A percentile compares a stretch with the other conserved stretches of the same genome.
Conservation (phyloP, 2,113 vertebrate genomes). For the Grammomys dolichurus region DNA sequence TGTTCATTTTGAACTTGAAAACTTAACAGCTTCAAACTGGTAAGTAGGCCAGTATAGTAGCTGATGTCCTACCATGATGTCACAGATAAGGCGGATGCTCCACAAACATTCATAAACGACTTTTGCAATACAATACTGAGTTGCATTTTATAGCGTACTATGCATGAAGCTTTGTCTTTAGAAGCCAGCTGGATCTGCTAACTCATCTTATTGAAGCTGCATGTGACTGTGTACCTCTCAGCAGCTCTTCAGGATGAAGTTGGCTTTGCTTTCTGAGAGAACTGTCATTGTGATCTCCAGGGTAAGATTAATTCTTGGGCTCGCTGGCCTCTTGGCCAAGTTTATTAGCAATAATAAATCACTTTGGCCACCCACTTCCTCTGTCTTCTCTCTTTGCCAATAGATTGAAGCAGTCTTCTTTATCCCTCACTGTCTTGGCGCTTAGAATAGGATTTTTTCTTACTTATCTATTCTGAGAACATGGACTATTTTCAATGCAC, state of each 20-base stretch:
- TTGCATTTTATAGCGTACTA: not conserved
- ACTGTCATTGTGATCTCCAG: constrained; percentile 47
- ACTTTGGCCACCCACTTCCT: constrained; percentile 51
- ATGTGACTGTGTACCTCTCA: not conserved
- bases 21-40: not conserved
- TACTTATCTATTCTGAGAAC: constrained; percentile 25
- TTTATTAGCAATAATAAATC: constrained; percentile 77
- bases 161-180: not conserved
- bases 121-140: not conserved
- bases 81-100: not conserved
- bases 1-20: not conserved
- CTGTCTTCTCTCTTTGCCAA: constrained; percentile 36
- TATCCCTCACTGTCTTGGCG: not conserved
- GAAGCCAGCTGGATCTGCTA: constrained; percentile 29
- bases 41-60: not conserved
- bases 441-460: constrained; percentile 49
- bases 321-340: constrained; percentile 57
- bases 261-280: constrained; percentile 55
- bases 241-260: constrained; percentile 1
- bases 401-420: constrained; percentile 34
- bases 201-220: not conserved
- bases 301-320: constrained; percentile 70
- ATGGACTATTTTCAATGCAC: constrained; percentile 31
- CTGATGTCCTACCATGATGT: rapidly evolving
- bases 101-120: not conserved